phyloP scores from a whole-genome alignment of 2,113 vertebrate species.

The Scartelaos histophorus region DNA sequence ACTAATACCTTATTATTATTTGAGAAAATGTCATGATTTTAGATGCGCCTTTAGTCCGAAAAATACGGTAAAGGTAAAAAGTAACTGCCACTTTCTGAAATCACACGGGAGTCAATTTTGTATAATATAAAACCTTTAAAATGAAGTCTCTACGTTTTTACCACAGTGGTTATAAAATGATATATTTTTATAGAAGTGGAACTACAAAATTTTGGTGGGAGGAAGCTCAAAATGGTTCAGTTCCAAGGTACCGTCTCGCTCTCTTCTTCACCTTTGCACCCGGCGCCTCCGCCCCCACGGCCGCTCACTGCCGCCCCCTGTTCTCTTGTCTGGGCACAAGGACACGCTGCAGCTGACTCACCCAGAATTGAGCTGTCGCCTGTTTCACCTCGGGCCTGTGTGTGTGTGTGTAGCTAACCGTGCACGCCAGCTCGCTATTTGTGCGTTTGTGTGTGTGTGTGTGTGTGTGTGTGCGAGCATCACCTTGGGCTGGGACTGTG shows the following conservation, averaged over 20 bases:
- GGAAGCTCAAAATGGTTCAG: not conserved
- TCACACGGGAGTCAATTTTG: too few species aligned
- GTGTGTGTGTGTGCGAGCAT: slow-evolving; percentile 33
- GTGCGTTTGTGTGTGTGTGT: slow-evolving; percentile 22
- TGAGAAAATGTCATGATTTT: too few species aligned
- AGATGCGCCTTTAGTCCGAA: too few species aligned
- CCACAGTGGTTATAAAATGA: too few species aligned
- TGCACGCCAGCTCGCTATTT: slow-evolving; percentile 18
- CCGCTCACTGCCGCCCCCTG: slow-evolving; percentile 55
- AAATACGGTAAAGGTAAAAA: too few species aligned
- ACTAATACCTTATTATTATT: too few species aligned
- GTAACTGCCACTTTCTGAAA: too few species aligned
- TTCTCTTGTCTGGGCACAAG: slow-evolving; percentile 71
- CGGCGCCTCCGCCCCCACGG: slow-evolving; percentile 17
- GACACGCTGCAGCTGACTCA: slow-evolving; percentile 75
- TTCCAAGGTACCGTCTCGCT: slow-evolving; percentile 10
- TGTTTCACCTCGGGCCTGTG: slow-evolving; percentile 69
- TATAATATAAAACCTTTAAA: too few species aligned
- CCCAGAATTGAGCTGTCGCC: slow-evolving; percentile 75
- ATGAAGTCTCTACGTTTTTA: too few species aligned
- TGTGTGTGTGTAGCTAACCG: slow-evolving; percentile 21
- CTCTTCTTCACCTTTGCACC: slow-evolving; percentile 50
- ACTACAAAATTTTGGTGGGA: not conserved
- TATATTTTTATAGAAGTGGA: too few species aligned
- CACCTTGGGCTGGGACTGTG: slow-evolving; percentile 67